Evolutionary conservation across 2,888 invertebrate species (phyloP).

Genomic region (Amiota mariae): DNA sequence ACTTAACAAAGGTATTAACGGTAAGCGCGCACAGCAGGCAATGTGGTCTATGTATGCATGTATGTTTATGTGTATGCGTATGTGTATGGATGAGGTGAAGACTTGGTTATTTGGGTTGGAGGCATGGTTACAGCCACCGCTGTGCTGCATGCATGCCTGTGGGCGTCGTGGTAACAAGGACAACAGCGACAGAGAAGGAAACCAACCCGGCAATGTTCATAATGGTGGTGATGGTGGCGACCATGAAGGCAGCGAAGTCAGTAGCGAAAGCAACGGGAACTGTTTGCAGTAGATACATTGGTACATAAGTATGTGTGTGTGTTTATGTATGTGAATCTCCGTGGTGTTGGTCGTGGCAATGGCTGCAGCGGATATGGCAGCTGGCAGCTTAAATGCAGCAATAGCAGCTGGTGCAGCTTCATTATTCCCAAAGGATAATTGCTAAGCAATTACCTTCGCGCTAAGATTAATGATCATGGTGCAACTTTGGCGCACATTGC

Average conservation of each 20-base stretch:
- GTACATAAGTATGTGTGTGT: neutral
- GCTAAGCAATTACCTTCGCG: conserved; percentile 67
- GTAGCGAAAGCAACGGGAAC: neutral
- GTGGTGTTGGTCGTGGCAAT: neutral
- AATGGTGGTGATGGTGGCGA: too few species aligned
- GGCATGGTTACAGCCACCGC: neutral
- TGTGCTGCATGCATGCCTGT: neutral
- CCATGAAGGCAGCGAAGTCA: neutral
- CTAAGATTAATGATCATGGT: conserved; percentile 65
- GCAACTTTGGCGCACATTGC: conserved; percentile 35
- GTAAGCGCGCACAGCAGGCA: conserved; percentile 57
- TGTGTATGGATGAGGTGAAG: neutral
- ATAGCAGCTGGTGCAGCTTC: conserved; percentile 10
- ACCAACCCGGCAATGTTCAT: too few species aligned
- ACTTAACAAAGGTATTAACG: conserved; percentile 66
- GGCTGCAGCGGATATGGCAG: conserved; percentile 18
- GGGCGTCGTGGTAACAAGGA: neutral
- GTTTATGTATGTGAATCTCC: neutral
- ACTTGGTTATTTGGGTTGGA: neutral
- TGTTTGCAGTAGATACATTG: neutral
- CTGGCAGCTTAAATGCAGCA: conserved; percentile 11
- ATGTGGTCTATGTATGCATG: neutral
- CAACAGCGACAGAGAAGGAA: neutral
- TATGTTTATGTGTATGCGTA: too few species aligned
- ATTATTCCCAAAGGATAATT: conserved; percentile 56